phyloP scores from a whole-genome alignment of 2,113 vertebrate genomes.

The Natator depressus region DNA sequence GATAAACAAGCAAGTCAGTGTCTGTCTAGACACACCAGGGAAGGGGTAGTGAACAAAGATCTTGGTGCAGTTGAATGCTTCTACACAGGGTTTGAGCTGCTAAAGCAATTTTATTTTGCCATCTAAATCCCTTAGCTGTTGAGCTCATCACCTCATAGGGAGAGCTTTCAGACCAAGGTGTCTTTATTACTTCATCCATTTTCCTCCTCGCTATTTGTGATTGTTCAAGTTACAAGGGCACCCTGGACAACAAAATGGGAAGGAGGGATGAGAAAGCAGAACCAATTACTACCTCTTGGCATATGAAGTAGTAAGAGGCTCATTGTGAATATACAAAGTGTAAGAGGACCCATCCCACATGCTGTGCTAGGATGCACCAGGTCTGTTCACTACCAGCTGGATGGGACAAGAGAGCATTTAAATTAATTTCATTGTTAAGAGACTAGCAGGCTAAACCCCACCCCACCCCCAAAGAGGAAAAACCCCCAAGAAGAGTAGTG shows the following conservation, averaged over 20 bases:
- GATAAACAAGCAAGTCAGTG: conserved; percentile 59
- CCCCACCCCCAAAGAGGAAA: neutral
- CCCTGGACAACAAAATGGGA: neutral
- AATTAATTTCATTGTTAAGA: neutral
- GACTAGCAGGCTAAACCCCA: conserved; percentile 30
- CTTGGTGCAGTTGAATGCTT: conserved; percentile 1
- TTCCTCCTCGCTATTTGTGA: neutral
- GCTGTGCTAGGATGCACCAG: neutral
- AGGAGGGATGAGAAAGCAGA: neutral
- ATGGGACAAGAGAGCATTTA: neutral
- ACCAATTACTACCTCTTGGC: neutral
- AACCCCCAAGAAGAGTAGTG: neutral
- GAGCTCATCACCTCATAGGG: neutral
- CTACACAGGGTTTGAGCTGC: neutral
- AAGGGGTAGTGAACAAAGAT: conserved; percentile 22
- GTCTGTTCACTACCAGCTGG: conserved; percentile 25
- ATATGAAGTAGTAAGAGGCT: neutral
- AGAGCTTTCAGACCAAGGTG: neutral
- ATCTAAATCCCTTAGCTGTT: neutral
- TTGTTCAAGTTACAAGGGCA: neutral
- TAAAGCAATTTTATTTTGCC: neutral
- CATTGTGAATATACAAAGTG: neutral
- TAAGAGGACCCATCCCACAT: neutral
- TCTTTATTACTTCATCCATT: neutral
- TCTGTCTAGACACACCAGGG: conserved; percentile 19